phyloP scores from a whole-genome alignment of 1,140 invertebrate genomes.

The Brachionus manjavacas region DNA sequence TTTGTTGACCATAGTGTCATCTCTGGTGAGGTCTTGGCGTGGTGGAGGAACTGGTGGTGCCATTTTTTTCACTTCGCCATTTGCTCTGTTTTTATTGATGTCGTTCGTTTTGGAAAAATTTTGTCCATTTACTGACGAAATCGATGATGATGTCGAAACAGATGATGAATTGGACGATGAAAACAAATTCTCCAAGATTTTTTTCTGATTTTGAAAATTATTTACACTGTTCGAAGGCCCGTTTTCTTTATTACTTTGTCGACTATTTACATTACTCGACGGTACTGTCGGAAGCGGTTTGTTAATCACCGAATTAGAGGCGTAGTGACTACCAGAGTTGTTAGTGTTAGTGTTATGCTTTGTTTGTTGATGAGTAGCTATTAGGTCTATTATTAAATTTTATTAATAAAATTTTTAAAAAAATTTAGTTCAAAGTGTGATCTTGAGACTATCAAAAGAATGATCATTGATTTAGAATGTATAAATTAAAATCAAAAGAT shows the following conservation, averaged over 20 bases:
- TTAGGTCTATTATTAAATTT: background rate
- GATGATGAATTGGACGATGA: background rate
- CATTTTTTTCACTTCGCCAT: slow-evolving; percentile 19
- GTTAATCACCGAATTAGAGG: slow-evolving; percentile 17
- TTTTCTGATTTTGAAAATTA: slow-evolving; percentile 33
- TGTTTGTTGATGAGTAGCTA: slow-evolving; percentile 33
- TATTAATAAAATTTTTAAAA: background rate
- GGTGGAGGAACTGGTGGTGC: slow-evolving; percentile 23
- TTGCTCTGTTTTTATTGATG: background rate
- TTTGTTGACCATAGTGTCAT: background rate
- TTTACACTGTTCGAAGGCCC: background rate
- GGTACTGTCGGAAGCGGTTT: slow-evolving; percentile 3
- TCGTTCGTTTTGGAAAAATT: background rate
- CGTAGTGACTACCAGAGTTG: slow-evolving; percentile 23
- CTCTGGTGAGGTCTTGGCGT: background rate
- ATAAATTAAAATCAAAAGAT: too few species aligned
- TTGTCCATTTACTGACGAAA: slow-evolving; percentile 9
- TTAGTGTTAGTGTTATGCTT: slow-evolving; percentile 12
- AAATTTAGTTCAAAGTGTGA: background rate
- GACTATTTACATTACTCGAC: background rate
- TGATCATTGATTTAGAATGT: too few species aligned
- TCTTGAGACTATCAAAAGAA: background rate
- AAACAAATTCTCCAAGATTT: slow-evolving; percentile 3
- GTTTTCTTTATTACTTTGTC: slow-evolving; percentile 24
- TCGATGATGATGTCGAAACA: background rate